Evolutionary conservation across 1,140 invertebrate species (phyloP).

Genomic region (Drosophila paulistorum): DNA sequence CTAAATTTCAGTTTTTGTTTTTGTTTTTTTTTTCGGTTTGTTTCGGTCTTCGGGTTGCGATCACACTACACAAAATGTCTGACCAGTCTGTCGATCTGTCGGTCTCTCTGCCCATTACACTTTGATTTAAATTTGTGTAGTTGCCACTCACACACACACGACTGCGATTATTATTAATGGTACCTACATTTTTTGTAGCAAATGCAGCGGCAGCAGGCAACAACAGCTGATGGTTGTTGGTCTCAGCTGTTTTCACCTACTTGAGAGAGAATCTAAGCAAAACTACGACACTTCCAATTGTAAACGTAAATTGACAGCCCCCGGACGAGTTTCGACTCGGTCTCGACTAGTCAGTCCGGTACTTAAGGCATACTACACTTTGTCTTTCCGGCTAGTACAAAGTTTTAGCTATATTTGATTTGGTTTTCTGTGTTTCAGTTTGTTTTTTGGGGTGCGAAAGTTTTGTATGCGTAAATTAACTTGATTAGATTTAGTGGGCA

Average conservation of each 20-base stretch:
- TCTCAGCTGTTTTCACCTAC: constrained; percentile 20
- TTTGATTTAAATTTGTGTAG: constrained; percentile 47
- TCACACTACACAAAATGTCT: neutral
- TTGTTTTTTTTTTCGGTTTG: constrained; percentile 7
- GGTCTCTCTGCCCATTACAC: neutral
- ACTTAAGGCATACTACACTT: neutral
- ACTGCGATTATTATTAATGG: constrained; percentile 22
- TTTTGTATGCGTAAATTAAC: constrained; percentile 69
- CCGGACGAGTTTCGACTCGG: too few relatives aligned
- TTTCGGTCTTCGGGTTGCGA: neutral
- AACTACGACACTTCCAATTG: constrained; percentile 2
- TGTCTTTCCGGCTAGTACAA: neutral
- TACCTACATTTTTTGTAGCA: constrained; percentile 1
- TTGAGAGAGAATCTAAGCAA: neutral
- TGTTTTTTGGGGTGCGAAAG: constrained; percentile 37
- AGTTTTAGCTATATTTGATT: neutral
- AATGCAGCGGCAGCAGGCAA: too few relatives aligned
- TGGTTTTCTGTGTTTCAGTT: neutral
- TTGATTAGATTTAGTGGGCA: constrained; percentile 76
- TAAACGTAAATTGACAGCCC: constrained; percentile 16
- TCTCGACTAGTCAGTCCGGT: neutral
- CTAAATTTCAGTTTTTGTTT: constrained; percentile 28
- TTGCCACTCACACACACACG: constrained; percentile 2
- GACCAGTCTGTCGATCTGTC: neutral
- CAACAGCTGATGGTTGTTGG: constrained; percentile 9